Conservation (phyloP, 2,888 invertebrate species). For the Netelia virgata region DNA sequence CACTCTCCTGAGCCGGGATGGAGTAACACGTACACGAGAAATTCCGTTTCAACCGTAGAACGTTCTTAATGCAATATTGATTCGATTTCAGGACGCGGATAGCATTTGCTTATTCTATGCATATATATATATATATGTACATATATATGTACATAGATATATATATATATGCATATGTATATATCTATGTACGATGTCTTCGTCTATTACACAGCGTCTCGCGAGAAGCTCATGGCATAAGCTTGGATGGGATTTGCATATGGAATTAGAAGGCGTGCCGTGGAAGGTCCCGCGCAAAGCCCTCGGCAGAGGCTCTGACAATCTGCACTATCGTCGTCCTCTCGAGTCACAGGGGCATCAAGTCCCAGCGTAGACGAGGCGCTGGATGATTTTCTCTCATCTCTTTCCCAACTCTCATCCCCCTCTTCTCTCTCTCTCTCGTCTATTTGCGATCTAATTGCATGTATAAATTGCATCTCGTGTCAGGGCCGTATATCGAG, state of each 20-base stretch:
- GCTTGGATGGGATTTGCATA: constrained; percentile 77
- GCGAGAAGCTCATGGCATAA: constrained; percentile 62
- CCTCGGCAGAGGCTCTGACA: constrained; percentile 32
- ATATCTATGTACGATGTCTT: constrained; percentile 3
- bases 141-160: background rate
- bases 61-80: constrained; percentile 76
- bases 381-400: constrained; percentile 7
- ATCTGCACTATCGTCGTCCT: constrained; percentile 46
- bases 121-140: background rate
- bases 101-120: constrained; percentile 25
- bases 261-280: constrained; percentile 75
- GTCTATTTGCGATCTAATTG: constrained; percentile 76
- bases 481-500: constrained; percentile 31
- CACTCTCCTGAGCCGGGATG: constrained; percentile 4
- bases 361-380: background rate
- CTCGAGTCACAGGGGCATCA: constrained; percentile 18
- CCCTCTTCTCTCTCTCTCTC: constrained; percentile 63
- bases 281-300: constrained; percentile 17
- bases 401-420: constrained; percentile 68
- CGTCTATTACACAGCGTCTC: constrained; percentile 44
- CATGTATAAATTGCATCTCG: constrained; percentile 75
- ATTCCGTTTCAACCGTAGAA: constrained; percentile 39
- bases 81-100: constrained; percentile 72
- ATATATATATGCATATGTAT: background rate
- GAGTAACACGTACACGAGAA: constrained; percentile 25